Evolutionary conservation across 2,113 vertebrate genomes (phyloP), one percentile per base, ranked within the genome.

Genomic region (Psammodynastes pulverulentus): DNA sequence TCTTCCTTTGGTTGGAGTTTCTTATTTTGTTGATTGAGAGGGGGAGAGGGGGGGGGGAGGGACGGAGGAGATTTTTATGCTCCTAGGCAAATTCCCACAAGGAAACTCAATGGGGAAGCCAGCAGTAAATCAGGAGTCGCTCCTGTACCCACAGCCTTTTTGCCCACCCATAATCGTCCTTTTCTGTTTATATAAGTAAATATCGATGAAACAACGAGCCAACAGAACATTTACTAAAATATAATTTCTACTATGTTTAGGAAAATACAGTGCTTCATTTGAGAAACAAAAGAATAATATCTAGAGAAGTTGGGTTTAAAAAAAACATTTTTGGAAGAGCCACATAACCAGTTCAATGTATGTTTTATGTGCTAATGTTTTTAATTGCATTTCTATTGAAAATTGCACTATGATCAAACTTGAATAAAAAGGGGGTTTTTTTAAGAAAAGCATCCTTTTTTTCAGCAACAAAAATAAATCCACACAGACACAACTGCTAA

Each of bases 391-490:
- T 92, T 89, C 51, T 92, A 34, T 29, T 84, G 46, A 46, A 84
- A 89, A n/a, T 48, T 23, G 29, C 43, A 67, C 24, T 29, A 26
- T 49, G 21, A 4, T 45, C 12, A 89, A 89, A 72, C 46, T 3
- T 34, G 56, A n/a, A 48, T 88, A 43, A 88, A 88, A 91, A 56
- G 24, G n/a, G n/a, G n/a, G 9, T 79, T 79, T 43, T 43, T 91
- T 45, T n/a, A 2, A 0, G n/a, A 67, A 62, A 62, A 58, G 2
- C 10, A 12, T 85, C 4, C 8, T 89, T 92, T 51, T 53, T 94
- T 97, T 92, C 95, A 58, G 52, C 94, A 91, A 2, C 87, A 97
- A 94, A 46, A 86, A 51, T 91, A 98, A 95, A 89, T 97, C 97
- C 46, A 79, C 39, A 5, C 97, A 97, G 94, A 93, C 46, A 49